These are phyloP conservation scores for Adelges cooleyi DNA, from an alignment of 1,140 invertebrate species.

Conservation along the genomic window DNA sequence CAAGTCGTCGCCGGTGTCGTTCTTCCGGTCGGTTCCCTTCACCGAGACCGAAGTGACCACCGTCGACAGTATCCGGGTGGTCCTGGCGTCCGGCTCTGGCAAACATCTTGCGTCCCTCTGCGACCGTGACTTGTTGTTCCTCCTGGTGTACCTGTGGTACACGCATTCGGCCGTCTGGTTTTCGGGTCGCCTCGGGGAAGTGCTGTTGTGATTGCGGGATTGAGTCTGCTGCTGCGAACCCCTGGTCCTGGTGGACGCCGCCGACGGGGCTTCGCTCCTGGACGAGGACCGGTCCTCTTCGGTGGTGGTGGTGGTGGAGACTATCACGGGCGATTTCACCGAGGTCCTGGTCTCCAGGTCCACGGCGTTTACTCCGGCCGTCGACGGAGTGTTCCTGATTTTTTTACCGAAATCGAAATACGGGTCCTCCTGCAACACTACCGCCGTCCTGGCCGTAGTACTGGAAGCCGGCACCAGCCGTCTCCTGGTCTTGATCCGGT, in stretches of 20 bases:
- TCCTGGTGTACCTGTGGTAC: not conserved
- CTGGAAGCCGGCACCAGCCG: constrained; percentile 1
- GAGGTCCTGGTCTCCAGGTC: not conserved
- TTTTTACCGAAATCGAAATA: constrained; percentile 16
- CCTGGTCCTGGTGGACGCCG: not conserved
- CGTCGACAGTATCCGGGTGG: not conserved
- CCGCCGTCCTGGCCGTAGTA: not conserved
- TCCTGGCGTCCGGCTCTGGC: not conserved
- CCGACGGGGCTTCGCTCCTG: no score
- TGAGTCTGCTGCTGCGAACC: no score
- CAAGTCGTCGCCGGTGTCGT: not conserved
- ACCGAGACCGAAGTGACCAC: constrained; percentile 16
- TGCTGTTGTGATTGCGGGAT: not conserved
- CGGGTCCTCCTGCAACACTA: not conserved
- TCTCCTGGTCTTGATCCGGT: constrained; percentile 8
- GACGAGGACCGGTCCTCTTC: not conserved
- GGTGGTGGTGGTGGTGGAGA: not conserved
- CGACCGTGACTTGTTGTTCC: not conserved
- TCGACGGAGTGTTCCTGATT: not conserved
- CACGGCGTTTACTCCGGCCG: not conserved
- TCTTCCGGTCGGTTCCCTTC: not conserved
- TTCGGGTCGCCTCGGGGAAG: not conserved
- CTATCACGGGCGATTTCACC: not conserved
- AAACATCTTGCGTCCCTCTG: not conserved
- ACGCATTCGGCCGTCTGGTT: not conserved